A percentile compares a stretch with the other conserved stretches of the same genome.
These are phyloP conservation scores for Pteronura brasiliensis DNA, from an alignment of 2,113 vertebrate species.

Conservation along the genomic window DNA sequence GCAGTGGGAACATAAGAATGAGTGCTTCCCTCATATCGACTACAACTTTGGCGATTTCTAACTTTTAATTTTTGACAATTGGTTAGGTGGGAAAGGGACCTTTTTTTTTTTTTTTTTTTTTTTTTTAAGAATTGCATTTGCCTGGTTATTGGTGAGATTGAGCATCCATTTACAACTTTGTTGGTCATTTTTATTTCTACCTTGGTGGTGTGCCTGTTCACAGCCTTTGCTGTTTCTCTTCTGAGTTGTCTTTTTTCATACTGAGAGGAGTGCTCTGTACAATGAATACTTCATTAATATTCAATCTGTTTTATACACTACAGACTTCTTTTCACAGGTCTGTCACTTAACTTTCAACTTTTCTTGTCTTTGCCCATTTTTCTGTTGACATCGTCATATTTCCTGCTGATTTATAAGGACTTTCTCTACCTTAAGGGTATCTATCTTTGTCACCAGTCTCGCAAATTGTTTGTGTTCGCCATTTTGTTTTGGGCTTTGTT, in stretches of 20 bases:
- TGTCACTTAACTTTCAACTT: neutral
- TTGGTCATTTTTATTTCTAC: neutral
- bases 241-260: neutral
- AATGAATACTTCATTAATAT: neutral
- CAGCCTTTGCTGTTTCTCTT: neutral
- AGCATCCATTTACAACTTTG: neutral
- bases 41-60: neutral
- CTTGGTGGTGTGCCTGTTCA: neutral
- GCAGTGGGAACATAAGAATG: neutral
- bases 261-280: neutral
- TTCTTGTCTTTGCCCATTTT: neutral
- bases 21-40: neutral
- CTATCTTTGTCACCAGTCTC: neutral
- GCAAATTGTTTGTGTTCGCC: neutral
- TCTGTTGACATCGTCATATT: neutral
- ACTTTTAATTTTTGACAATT: neutral
- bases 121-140: neutral
- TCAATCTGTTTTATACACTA: neutral
- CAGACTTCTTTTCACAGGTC: neutral
- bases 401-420: neutral
- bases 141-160: neutral
- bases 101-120: fast-evolving
- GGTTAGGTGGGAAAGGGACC: neutral
- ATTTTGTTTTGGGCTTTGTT: neutral
- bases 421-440: neutral